Evolutionary conservation across 2,888 invertebrate genomes (phyloP).

Genomic region (Euzophera pinguis): DNA sequence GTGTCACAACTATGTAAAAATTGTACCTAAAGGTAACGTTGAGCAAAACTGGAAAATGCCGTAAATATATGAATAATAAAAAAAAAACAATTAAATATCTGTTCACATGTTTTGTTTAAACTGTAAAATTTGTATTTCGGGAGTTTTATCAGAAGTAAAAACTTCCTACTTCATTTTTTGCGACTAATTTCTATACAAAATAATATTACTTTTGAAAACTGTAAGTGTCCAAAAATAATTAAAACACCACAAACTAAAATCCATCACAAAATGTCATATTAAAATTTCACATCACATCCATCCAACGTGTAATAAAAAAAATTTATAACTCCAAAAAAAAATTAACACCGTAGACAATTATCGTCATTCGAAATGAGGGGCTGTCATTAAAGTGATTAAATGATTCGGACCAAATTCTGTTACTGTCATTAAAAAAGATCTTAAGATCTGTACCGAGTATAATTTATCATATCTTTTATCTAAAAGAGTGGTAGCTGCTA

Average conservation of each 20-base stretch:
- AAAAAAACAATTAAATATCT: no score
- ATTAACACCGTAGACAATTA: conserved; percentile 50
- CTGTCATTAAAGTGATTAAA: conserved; percentile 40
- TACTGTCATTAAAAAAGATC: conserved; percentile 6
- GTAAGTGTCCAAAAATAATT: conserved; percentile 4
- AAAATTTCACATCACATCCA: conserved; percentile 21
- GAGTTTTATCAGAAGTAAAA: no score
- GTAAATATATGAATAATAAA: no score
- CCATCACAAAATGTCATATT: conserved; percentile 6
- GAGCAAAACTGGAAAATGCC: no score
- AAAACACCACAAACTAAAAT: conserved; percentile 1
- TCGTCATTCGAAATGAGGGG: conserved; percentile 42
- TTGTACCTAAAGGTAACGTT: no score
- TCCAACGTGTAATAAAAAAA: conserved; percentile 32
- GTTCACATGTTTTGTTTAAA: no score
- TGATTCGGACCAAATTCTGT: conserved; percentile 25
- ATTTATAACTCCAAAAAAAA: conserved; percentile 44
- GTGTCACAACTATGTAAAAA: no score
- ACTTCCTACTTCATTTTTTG: no score
- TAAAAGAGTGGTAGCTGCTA: conserved; percentile 47
- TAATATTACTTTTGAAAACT: no score
- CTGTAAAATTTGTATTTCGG: no score
- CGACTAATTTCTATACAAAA: no score
- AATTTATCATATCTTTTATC: conserved; percentile 30
- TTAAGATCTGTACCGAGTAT: conserved; percentile 16